Base-by-base conservation (phyloP, 2,888 invertebrate species). In the Lapara coniferarum region DNA sequence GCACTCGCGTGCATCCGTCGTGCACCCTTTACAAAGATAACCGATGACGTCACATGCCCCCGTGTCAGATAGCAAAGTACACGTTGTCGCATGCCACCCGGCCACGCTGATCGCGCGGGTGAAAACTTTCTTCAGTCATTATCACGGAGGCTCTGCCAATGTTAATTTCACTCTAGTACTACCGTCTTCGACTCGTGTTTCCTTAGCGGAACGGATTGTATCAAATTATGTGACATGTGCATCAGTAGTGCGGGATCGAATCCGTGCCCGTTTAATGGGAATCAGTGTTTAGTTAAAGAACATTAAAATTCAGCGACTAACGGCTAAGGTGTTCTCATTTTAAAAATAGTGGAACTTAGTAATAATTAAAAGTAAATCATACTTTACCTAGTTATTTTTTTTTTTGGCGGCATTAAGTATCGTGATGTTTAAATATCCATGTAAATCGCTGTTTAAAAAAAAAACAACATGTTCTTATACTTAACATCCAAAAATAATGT, bases 21-120 rank as follows among this genome's bases (percentile, higher is more conserved):
- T 73, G 73, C 76, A 78, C 76, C 73, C 74, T 72, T 69, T 76
- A 71, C 70, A 71, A 73, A 71, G 68, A 73, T 70, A 87, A 83
- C 73, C 68, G 70, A 63, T 81, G 77, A 84, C 85, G 83, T 84
- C 83, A 85, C 77, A 70, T 67, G 68, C 53, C 68, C 59, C 52
- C 68, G 68, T 69, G 68, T 63, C 52, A 69, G 53, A 69, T 69
- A 69, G 37, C 68, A 52, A 52, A 59, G 37, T 59, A 53, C 63
- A 19, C 4, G 4, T 13, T 46, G 63, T 19, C 19, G 19, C 63
- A 63, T 63, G 49, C 19, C 19, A 46, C 63, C 49, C 63, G 49
- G 19, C 49, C 49, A 10, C 16, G 16, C 16, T 16, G 49, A 46
- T 3, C 12, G 49, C 19, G 46, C 63, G 46, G 4, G 16, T n/a